Conservation (phyloP, 2,888 invertebrate genomes). For the Cordilura impudica region DNA sequence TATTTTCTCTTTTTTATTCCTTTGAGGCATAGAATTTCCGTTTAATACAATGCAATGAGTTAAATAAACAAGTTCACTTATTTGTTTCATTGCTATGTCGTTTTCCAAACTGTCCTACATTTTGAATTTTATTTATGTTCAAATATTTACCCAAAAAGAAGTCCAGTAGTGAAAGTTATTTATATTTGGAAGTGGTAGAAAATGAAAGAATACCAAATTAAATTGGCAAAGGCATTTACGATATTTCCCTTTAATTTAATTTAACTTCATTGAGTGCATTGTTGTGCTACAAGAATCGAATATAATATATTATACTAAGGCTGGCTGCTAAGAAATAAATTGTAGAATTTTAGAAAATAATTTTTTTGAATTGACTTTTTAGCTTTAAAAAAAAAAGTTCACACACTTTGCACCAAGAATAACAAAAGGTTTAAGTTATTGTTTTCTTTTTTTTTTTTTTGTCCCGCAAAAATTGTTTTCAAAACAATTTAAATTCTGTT, state of each 20-base stretch:
- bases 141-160: neutral
- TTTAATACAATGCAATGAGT: conserved; percentile 31
- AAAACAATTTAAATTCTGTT: neutral
- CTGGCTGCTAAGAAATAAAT: no score
- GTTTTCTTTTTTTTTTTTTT: neutral
- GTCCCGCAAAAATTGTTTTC: neutral
- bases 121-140: neutral
- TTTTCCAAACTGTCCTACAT: neutral
- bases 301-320: no score
- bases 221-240: neutral
- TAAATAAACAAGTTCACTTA: conserved; percentile 40
- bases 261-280: conserved; percentile 17
- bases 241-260: conserved; percentile 8
- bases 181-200: neutral
- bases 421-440: neutral
- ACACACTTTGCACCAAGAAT: no score
- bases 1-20: neutral
- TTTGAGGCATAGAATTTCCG: conserved; percentile 18
- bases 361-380: no score
- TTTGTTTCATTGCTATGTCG: neutral
- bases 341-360: no score
- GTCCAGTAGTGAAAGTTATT: conserved; percentile 15
- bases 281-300: conserved; percentile 5
- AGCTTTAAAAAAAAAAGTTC: no score
- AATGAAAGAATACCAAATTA: neutral